Evolutionary conservation across 2,888 invertebrate genomes (phyloP).

Genomic region (Stenodera caucasica): DNA sequence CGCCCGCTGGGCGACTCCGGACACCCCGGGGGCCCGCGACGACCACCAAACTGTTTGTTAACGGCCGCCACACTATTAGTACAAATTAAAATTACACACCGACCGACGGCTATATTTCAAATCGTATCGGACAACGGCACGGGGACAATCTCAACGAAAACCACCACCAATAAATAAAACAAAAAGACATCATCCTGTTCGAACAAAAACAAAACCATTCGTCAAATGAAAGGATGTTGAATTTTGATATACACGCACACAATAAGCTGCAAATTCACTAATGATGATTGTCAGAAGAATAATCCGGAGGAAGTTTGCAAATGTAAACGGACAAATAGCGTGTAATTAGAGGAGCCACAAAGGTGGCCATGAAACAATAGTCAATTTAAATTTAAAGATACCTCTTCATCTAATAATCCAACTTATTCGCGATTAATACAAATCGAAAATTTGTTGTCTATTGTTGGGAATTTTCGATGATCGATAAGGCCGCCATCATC

Average conservation of each 20-base stretch:
- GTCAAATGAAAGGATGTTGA: background rate
- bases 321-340: background rate
- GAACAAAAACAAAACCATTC: background rate
- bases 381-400: too few species aligned
- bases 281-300: slow-evolving; percentile 8
- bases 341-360: slow-evolving; percentile 9
- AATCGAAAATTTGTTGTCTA: background rate
- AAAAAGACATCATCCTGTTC: background rate
- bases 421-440: too few species aligned
- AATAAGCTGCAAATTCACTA: slow-evolving; percentile 6
- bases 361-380: too few species aligned
- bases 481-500: slow-evolving; percentile 32
- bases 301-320: background rate
- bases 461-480: slow-evolving; percentile 10
- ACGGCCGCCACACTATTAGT: slow-evolving; percentile 10
- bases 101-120: background rate
- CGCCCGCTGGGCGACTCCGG: slow-evolving; percentile 41
- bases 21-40: slow-evolving; percentile 33
- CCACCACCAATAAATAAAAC: background rate
- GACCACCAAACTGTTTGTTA: slow-evolving; percentile 33
- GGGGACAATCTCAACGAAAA: background rate
- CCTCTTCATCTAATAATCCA: too few species aligned
- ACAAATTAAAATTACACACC: slow-evolving; percentile 9
- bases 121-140: slow-evolving; percentile 1
- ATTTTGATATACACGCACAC: background rate